Percentiles rank a stretch among this genome's conserved stretches.
phyloP scores from a whole-genome alignment of 2,888 invertebrate species.

The Epistrophella euchroma region DNA sequence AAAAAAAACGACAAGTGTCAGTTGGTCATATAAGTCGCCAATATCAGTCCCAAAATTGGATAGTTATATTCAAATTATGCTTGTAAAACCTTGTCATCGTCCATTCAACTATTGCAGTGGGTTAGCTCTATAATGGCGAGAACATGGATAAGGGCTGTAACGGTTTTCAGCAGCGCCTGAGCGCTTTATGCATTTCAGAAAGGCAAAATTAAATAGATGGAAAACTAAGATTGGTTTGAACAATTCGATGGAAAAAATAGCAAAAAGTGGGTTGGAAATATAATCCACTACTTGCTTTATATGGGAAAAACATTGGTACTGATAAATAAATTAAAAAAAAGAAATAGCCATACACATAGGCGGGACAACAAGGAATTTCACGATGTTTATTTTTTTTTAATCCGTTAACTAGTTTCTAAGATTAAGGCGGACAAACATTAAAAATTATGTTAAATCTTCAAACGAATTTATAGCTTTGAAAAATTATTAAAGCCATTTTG shows the following conservation, averaged over 20 bases:
- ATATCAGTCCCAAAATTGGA: conserved; percentile 47
- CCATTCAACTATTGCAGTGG: conserved; percentile 47
- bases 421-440: neutral
- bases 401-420: neutral
- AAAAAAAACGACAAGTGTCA: conserved; percentile 19
- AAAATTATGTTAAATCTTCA: no score
- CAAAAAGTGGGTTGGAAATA: no score
- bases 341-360: neutral
- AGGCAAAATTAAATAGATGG: neutral
- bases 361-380: neutral
- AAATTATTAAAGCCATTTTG: no score
- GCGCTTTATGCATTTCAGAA: neutral
- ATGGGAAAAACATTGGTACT: no score
- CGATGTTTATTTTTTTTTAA: neutral
- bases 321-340: no score
- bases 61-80: conserved; percentile 59
- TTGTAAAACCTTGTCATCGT: conserved; percentile 51
- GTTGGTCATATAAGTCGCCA: conserved; percentile 45
- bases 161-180: neutral
- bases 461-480: no score
- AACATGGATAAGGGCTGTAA: neutral
- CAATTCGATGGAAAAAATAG: no score
- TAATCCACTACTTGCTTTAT: no score
- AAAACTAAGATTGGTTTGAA: no score
- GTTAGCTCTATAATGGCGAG: neutral